Base-by-base conservation (phyloP, 2,113 vertebrate genomes). In the Piprites chloris region DNA sequence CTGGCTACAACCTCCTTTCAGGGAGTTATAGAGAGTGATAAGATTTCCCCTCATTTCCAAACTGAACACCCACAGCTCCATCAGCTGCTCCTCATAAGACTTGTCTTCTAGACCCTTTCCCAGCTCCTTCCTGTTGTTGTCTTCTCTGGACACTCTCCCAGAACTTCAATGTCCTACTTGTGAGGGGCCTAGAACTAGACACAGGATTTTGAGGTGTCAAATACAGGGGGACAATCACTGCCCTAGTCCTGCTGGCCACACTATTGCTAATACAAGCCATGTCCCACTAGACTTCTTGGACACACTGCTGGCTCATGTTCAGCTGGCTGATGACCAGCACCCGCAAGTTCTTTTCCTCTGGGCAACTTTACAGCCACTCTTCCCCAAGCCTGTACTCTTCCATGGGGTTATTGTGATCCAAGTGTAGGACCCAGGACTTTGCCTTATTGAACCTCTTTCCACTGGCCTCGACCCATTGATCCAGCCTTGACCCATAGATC, bases 281-380 rank as follows among this genome's bases (percentile, higher is more conserved):
- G 30, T 61, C n/a, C 1, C 23, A 1, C 2, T 39, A 27, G 27
- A 22, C 33, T 44, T 27, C 59, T 23, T 66, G 61, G 39, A 24
- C 46, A 39, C 20, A 20, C 6, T 52, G 0, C 9, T 1, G 1
- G 20, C 30, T 41, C 16, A 7, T 22, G n/a, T 55, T 6, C n/a
- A 61, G 20, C 13, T 68, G 9, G 1, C n/a, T 26, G 26, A 52
- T 26, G 42, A 32, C 6, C 53, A 68, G 46, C n/a, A 53, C 5
- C 6, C 12, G 24, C 17, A 12, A 11, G 7, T 6, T 14, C 28
- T 82, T 67, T 39, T 9, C 39, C 23, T 6, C 23, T 4, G 0
- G 0, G 44, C 33, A 39, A 9, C 1, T 59, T 59, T 14, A 19
- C 62, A 61, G 20, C 16, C 53, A 26, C 19, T 24, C 33, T 67